A percentile compares a stretch with the other conserved stretches of the same genome.
Conservation (phyloP, 2,797 vertebrate species). For the Lagorchestes hirsutus region DNA sequence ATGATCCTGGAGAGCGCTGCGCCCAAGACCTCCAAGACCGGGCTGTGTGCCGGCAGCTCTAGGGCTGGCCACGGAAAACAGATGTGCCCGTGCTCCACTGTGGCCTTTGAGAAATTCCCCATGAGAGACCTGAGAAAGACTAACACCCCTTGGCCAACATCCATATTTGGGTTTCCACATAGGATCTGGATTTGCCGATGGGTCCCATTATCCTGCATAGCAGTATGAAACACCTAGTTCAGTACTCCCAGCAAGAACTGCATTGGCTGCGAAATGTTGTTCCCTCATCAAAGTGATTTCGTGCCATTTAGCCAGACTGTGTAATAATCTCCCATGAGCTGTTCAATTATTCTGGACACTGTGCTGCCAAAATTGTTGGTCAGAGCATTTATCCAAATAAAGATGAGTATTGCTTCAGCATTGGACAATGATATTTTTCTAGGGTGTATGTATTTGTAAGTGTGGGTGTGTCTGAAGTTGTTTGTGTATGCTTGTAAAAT, state of each 20-base stretch:
- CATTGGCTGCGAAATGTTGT: conserved; percentile 96
- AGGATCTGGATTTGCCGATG: conserved; percentile 92
- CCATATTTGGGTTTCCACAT: too few species aligned
- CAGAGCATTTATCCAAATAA: conserved; percentile 82
- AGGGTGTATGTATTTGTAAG: conserved; percentile 63
- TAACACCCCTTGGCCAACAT: too few species aligned
- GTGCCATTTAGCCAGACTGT: conserved; percentile 60
- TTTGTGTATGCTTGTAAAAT: conserved; percentile 65
- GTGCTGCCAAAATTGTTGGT: conserved; percentile 84
- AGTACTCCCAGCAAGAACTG: conserved; percentile 97
- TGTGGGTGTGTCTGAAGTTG: conserved; percentile 51
- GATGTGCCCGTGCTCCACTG: conserved; percentile 61
- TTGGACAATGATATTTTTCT: conserved; percentile 74
- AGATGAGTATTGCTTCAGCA: conserved; percentile 82
- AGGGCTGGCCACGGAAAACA: conserved; percentile 83
- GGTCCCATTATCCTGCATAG: conserved; percentile 98
- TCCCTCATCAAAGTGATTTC: conserved; percentile 90
- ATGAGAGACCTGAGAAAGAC: conserved; percentile 83
- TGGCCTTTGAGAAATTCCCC: conserved; percentile 83
- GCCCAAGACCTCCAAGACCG: conserved; percentile 84
- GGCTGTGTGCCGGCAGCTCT: conserved; percentile 65
- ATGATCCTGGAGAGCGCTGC: conserved; percentile 75
- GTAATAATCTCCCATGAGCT: conserved; percentile 70
- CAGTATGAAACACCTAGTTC: conserved; percentile 96
- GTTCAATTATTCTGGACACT: conserved; percentile 85